Percentiles rank a stretch among this genome's conserved stretches.
Conservation (phyloP, 2,113 vertebrate species). For the Semnopithecus entellus region DNA sequence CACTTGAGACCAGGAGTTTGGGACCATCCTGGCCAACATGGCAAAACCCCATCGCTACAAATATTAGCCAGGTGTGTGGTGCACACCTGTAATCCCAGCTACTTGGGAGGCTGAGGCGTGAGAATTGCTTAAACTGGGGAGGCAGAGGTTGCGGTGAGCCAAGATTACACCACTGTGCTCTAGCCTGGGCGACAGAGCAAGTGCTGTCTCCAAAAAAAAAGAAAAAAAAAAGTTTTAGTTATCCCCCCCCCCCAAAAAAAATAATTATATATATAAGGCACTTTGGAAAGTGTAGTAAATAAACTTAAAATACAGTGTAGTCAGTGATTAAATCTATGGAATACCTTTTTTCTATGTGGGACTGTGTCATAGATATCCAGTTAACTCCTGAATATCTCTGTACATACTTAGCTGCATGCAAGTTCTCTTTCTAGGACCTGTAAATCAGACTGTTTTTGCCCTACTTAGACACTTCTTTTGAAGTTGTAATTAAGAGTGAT, state of each 20-base stretch:
- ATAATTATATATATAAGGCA: background rate
- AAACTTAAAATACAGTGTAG: slow-evolving; percentile 12
- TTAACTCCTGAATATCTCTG: background rate
- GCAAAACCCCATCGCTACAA: too few species aligned
- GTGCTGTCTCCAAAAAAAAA: too few species aligned
- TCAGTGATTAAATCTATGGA: background rate
- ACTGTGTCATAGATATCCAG: background rate
- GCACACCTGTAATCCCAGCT: too few species aligned
- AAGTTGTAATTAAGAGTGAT: slow-evolving; percentile 34
- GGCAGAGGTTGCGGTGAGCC: too few species aligned
- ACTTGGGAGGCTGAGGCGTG: too few species aligned
- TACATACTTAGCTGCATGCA: background rate
- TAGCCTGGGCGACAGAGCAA: too few species aligned
- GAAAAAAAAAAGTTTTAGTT: too few species aligned
- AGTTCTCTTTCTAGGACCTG: background rate
- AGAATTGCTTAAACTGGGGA: too few species aligned
- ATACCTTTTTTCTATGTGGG: background rate
- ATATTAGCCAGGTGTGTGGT: too few species aligned
- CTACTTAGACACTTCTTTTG: background rate
- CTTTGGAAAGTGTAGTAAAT: background rate
- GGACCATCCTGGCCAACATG: too few species aligned
- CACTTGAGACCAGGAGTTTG: too few species aligned
- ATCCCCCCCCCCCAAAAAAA: accelerated
- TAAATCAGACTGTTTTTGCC: background rate
- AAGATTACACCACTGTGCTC: too few species aligned